phyloP scores from a whole-genome alignment of 2,113 vertebrate genomes.

The Pardalotus punctatus region DNA sequence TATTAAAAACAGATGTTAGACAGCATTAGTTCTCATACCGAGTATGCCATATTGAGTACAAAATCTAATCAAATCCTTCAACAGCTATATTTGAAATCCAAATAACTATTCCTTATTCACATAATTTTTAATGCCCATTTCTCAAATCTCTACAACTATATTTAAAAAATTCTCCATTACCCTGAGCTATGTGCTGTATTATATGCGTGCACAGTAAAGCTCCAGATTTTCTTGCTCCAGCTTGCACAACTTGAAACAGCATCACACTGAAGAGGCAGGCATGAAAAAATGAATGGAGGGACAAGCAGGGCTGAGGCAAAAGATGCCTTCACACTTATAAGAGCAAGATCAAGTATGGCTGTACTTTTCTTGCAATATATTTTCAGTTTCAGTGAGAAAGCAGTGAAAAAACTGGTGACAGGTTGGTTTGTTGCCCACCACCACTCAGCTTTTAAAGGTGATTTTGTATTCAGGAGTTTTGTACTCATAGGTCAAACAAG shows the following conservation, averaged over 20 bases:
- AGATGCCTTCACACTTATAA: not conserved
- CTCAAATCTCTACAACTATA: not conserved
- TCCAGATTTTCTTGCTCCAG: not conserved
- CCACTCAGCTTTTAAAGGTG: not conserved
- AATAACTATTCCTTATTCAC: not conserved
- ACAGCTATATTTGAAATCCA: not conserved
- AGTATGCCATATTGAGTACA: not conserved
- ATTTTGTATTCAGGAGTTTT: not conserved
- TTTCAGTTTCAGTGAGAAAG: not conserved
- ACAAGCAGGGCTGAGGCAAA: not conserved
- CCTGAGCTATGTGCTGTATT: not conserved
- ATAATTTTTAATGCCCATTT: not conserved
- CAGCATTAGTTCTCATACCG: not conserved
- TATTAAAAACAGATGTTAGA: constrained; percentile 28
- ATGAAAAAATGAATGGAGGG: not conserved
- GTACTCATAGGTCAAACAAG: not conserved
- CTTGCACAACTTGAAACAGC: not conserved
- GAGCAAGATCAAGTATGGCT: not conserved
- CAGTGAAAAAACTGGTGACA: not conserved
- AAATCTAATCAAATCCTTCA: constrained; percentile 17
- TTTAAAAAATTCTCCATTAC: not conserved
- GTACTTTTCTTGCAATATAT: not conserved
- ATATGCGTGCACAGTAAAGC: not conserved
- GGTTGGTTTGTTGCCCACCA: not conserved
- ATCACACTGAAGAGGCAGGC: not conserved